Evolutionary conservation across 2,888 invertebrate species (phyloP).

Genomic region (Cheilosia pagana): DNA sequence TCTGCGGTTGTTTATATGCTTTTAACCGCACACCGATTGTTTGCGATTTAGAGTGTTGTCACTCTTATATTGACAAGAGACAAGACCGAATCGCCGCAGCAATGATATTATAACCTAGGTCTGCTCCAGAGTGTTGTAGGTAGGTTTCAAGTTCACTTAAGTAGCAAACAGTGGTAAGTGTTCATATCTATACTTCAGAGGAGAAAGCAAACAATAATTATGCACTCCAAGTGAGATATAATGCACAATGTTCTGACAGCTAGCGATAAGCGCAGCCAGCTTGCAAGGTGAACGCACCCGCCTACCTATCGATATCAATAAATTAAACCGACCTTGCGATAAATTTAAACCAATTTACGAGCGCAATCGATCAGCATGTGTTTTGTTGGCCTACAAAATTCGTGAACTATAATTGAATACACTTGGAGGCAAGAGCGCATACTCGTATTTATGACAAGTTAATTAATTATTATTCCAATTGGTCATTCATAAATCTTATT

Average conservation of each 20-base stretch:
- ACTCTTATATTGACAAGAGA: conserved; percentile 21
- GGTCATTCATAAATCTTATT: conserved; percentile 22
- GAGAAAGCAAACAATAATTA: conserved; percentile 19
- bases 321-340: conserved; percentile 32
- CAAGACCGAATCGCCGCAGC: background rate
- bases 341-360: background rate
- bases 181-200: background rate
- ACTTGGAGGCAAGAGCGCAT: background rate
- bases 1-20: conserved; percentile 21
- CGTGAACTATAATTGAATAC: conserved; percentile 10
- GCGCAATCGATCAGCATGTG: background rate
- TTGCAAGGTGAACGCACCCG: conserved; percentile 18
- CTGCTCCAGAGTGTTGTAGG: background rate
- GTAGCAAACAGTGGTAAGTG: conserved; percentile 1
- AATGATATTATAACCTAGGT: conserved; percentile 34
- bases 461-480: conserved; percentile 27
- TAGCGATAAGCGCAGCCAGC: background rate
- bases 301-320: conserved; percentile 4
- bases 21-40: background rate
- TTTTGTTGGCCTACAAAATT: conserved; percentile 4
- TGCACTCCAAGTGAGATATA: conserved; percentile 20
- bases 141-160: conserved; percentile 41
- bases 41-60: conserved; percentile 14
- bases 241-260: background rate
- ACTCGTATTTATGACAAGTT: conserved; percentile 14